Percentiles rank a stretch among this genome's conserved stretches.
These are phyloP conservation scores for Delichon dasypus DNA, from an alignment of 2,797 vertebrate genomes.

Conservation along the genomic window DNA sequence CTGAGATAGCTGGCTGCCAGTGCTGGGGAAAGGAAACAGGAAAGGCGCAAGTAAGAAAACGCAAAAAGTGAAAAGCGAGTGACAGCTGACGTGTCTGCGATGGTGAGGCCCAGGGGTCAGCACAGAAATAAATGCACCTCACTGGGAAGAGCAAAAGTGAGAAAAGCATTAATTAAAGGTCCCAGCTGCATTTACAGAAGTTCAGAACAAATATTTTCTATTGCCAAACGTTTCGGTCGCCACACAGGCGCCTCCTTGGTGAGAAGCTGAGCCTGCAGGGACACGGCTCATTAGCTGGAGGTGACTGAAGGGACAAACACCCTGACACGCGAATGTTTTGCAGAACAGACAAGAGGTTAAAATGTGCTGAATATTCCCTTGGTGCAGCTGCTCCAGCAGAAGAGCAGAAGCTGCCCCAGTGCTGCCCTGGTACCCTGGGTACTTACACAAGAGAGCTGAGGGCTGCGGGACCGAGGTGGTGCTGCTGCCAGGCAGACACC, in stretches of 20 bases:
- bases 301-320: not conserved
- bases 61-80: not conserved
- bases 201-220: not conserved
- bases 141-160: not conserved
- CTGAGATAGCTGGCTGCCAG: conserved; percentile 96
- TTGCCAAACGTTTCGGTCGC: not conserved
- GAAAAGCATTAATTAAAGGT: not conserved
- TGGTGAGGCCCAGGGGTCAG: not conserved
- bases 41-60: not conserved
- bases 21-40: conserved; percentile 73
- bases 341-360: not conserved
- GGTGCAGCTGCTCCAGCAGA: not conserved
- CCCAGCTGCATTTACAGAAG: not conserved
- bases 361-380: not conserved
- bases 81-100: rapidly evolving
- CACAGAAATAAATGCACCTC: not conserved
- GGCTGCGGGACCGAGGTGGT: conserved; percentile 92
- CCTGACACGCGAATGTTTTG: rapidly evolving
- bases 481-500: conserved; percentile 98
- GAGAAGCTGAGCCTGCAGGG: not conserved
- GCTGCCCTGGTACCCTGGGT: not conserved
- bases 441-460: conserved; percentile 99
- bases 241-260: not conserved
- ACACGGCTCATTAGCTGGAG: not conserved
- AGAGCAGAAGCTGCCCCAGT: not conserved